Evolutionary conservation across 2,797 vertebrate species (phyloP), one percentile per base, ranked within the genome.

Genomic region (Anguilla pacifica): DNA sequence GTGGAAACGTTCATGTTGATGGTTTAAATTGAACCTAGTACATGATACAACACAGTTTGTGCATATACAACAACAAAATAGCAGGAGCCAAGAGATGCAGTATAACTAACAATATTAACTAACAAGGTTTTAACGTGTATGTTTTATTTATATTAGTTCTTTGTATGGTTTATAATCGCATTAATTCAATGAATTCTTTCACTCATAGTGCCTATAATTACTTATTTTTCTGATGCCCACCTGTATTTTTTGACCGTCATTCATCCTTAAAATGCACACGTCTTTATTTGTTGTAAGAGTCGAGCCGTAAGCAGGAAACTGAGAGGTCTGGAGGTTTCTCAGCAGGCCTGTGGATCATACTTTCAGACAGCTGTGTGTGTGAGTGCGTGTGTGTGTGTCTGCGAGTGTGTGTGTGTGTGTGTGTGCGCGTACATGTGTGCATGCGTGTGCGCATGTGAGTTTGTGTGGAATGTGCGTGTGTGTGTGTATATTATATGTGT

Each of bases 261-360:
- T 84, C 83, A 87, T n/a, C 64, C 53, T 28, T 84, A 72, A 84
- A 87, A 43, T 11, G 43, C 0, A 0, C 0, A 0, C 28, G 59
- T 84, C 17, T 28, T n/a, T 39, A 6, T 72, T 70, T 53, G 31
- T 77, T 86, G 28, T 57, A 49, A 61, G 51, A 57, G 43, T 39
- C 86, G 79, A 39, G 86, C 88, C 39, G 55, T 53, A 70, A 46
- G 81, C 59, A 86, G 59, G 61, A 59, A 81, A 81, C 83, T 31
- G 77, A 31, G 77, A 15, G 39, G 86, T 84, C 43, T 59, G 55
- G n/a, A 35, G 72, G 22, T 85, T 70, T 88, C 87, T 67, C 13
- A 57, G 87, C 55, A 64, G 74, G 85, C 86, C 83, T 88, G 31
- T 57, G 22, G n/a, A 83, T 85, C 81, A 89, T 85, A 61, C 67